Evolutionary conservation across 2,888 invertebrate species (phyloP), one percentile per base, ranked within the genome.

Genomic region (Corbicula japonica): DNA sequence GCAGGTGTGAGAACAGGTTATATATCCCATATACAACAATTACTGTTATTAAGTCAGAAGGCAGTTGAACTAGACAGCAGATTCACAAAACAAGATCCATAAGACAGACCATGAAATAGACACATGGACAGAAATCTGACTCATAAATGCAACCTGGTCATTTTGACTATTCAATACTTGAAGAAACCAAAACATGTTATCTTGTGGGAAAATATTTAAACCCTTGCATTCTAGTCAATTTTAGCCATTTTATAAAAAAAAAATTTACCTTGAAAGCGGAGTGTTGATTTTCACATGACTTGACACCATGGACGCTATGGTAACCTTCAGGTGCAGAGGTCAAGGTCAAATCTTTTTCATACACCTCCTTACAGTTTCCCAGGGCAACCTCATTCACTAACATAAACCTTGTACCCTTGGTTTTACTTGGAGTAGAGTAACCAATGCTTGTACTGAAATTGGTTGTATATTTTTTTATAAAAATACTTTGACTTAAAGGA

Each of bases 301-400:
- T 88, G 18, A 92, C 90, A 21, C 92, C 93, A 86, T 91, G 92
- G 12, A 89, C 87, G 76, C 93, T 93, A 78, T 92, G 63, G 74
- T 88, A 92, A 56, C 92, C 92, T 54, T 87, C 83, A 41, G 92
- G 93, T 56, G 93, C 86, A 5, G 73, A 79, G 30, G 82, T 89
- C 68, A 93, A 87, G 72, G 85, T 86, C 52, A 80, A 69, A 73
- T 90, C 82, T 66, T 81, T 78, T 21, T 82, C 65, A 54, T 72
- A 83, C 63, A 82, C 76, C 12, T 91, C 89, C 70, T 83, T 79
- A 61, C 83, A 85, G 30, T 69, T 76, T 4, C 93, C 93, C 26
- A 93, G 87, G 18, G 91, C 91, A 52, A 93, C 92, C 72, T 92
- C 88, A 76, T 82, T 86, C 10, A 93, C 80, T 60, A 92, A 80